phyloP scores from a whole-genome alignment of 2,888 invertebrate species.

The Platycheirus albimanus region DNA sequence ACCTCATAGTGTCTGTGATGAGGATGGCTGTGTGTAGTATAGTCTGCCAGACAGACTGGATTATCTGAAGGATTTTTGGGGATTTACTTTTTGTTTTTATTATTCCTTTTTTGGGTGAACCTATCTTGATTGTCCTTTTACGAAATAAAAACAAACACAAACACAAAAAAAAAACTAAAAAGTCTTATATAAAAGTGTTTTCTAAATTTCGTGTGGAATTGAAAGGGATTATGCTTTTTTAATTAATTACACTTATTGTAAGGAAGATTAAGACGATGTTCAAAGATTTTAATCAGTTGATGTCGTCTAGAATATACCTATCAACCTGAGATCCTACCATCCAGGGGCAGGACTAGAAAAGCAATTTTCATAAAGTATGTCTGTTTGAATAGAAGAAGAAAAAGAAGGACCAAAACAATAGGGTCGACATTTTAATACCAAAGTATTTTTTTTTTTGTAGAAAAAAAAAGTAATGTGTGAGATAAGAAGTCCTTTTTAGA shows the following conservation, averaged over 20 bases:
- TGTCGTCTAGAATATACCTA: constrained; percentile 14
- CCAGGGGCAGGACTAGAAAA: not conserved
- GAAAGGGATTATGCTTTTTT: constrained; percentile 30
- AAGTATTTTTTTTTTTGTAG: not conserved
- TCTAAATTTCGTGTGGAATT: constrained; percentile 4
- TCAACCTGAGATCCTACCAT: no score
- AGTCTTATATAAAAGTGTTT: constrained; percentile 5
- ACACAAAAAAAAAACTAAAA: no score
- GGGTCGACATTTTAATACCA: not conserved
- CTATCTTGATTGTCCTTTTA: constrained; percentile 44
- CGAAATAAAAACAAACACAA: not conserved
- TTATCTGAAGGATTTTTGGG: constrained; percentile 48
- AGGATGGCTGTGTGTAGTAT: not conserved
- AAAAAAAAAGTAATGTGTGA: constrained; percentile 9
- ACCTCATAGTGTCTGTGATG: not conserved
- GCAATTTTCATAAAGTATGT: constrained; percentile 10
- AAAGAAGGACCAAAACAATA: not conserved
- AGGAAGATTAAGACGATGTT: constrained; percentile 30
- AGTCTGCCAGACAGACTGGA: constrained; percentile 49
- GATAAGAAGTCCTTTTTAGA: constrained; percentile 1
- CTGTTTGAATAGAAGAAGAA: not conserved
- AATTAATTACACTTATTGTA: constrained; percentile 51
- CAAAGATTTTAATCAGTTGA: constrained; percentile 28
- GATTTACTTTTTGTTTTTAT: constrained; percentile 28
- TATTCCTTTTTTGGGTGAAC: constrained; percentile 19